Base-by-base conservation (phyloP, 2,888 invertebrate genomes). In the Steinernema carpocapsae region DNA sequence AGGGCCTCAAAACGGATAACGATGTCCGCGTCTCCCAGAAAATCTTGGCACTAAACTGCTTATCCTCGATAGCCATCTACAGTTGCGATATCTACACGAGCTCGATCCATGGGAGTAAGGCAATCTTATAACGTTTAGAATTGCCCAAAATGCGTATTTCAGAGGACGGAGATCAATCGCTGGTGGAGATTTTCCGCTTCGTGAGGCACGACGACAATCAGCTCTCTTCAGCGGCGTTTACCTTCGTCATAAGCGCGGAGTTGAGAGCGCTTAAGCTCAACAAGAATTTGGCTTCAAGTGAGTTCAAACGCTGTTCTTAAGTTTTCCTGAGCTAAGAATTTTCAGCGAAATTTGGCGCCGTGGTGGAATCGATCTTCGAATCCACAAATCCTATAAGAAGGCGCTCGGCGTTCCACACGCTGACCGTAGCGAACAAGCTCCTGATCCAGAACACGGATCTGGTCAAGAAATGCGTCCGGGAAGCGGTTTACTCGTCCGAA, bases 171-270 rank as follows among this genome's bases (percentile, higher is more conserved):
- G 26, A 59, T n/a, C 77, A 76, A 46, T 32, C 71, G 14, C 42
- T 82, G 22, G 42, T 71, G n/a, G 82, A 82, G 26, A 48, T 76
- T 22, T 59, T 72, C 43, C 71, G 77, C 43, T 81, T 78, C 29
- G 74, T 82, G n/a, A 56, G 72, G 19, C 78, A 83, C 72, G 79
- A 79, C 56, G 82, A 82, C 72, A 81, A 81, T 37, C 74, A 73
- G 43, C 73, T 82, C 2, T 76, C 76, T 48, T 72, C 78, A 37
- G 75, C 81, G 10, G 80, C 79, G 7, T 74, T 79, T 37, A 76
- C 75, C 22, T 80, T 83, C 45, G 76, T 79, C 51, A 71, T 76
- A 12, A 73, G 46, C 19, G n/a, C 77, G 46, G 81, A 82, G 29
- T 12, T 4, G 26, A 74, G 43, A 17, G 43, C 45, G 6, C 42